Evolutionary conservation across 2,113 vertebrate species (phyloP).

Genomic region (Catharus fuscescens): DNA sequence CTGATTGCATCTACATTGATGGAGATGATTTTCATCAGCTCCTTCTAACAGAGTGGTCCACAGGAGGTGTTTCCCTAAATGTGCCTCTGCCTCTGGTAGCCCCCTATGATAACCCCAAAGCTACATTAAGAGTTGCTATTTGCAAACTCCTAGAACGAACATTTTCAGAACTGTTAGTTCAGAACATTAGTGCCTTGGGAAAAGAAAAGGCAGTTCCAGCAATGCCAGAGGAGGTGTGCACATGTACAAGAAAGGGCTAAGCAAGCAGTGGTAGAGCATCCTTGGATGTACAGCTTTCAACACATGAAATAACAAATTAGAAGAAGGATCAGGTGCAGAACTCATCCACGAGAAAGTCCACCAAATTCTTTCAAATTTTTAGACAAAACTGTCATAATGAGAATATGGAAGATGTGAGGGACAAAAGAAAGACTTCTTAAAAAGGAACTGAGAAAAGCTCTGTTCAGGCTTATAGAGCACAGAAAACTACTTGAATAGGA

Average conservation of each 20-base stretch:
- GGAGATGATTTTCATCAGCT: neutral
- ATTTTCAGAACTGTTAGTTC: neutral
- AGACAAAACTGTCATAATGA: neutral
- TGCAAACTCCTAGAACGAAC: neutral
- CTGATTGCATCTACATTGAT: neutral
- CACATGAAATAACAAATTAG: neutral
- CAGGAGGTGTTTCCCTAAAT: neutral
- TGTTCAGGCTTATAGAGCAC: neutral
- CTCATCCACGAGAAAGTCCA: neutral
- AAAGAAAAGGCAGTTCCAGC: neutral
- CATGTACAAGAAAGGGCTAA: neutral
- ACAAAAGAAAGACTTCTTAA: neutral
- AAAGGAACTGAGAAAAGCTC: neutral
- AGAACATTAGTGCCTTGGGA: neutral
- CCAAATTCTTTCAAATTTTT: neutral
- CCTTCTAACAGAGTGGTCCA: neutral
- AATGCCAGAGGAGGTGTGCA: neutral
- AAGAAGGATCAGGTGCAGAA: neutral
- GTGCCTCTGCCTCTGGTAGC: neutral
- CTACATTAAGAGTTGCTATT: neutral
- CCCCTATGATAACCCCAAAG: neutral
- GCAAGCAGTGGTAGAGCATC: neutral
- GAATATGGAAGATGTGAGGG: neutral
- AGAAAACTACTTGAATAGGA: neutral
- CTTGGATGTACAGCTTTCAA: neutral